phyloP scores from a whole-genome alignment of 2,888 invertebrate species.

The Didymodactylos carnosus region DNA sequence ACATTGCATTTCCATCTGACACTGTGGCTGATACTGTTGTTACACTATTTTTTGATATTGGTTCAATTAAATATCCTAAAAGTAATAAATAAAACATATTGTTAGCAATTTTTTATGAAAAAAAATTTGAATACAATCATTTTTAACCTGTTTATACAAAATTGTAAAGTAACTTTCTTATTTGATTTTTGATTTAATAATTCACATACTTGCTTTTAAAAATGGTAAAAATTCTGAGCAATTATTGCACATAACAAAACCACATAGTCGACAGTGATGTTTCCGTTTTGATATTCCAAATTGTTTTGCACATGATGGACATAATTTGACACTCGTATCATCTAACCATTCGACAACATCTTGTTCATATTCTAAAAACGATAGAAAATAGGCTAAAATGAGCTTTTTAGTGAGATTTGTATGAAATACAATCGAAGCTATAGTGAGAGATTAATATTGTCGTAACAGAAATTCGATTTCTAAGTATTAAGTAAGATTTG shows the following conservation, averaged over 20 bases:
- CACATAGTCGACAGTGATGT: slow-evolving; percentile 82
- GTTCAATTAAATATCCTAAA: background rate
- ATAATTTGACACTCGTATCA: slow-evolving; percentile 65
- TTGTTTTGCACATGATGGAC: slow-evolving; percentile 68
- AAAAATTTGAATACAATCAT: no score
- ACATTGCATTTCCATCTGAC: background rate
- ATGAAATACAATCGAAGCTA: no score
- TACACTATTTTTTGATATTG: background rate
- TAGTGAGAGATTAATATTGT: no score
- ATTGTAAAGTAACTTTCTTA: no score
- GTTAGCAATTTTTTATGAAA: no score
- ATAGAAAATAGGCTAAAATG: background rate
- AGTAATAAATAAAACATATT: background rate
- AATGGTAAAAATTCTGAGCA: slow-evolving; percentile 67
- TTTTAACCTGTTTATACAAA: no score
- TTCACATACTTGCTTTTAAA: slow-evolving; percentile 48
- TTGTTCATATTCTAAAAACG: slow-evolving; percentile 36
- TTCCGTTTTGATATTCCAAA: slow-evolving; percentile 66
- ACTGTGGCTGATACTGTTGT: background rate
- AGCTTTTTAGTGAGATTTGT: background rate
- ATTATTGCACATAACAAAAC: slow-evolving; percentile 71
- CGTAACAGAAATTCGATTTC: no score
- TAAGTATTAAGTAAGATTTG: no score
- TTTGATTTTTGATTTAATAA: no score
- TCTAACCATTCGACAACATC: slow-evolving; percentile 70